Evolutionary conservation across 2,888 invertebrate species (phyloP), one percentile per base, ranked within the genome.

Genomic region (Philonicus albiceps): DNA sequence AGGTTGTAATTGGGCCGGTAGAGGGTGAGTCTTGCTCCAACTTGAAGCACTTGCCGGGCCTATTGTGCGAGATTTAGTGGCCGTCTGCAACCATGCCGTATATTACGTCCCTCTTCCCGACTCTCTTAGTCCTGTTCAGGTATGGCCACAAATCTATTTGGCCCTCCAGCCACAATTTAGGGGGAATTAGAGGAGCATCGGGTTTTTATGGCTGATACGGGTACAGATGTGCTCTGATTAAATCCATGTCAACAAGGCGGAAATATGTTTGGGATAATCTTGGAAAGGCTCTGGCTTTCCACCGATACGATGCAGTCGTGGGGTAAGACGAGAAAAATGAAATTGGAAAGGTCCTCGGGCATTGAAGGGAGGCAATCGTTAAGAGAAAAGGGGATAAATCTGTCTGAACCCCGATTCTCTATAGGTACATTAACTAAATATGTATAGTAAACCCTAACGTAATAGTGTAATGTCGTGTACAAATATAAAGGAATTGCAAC

Each of bases 1-100:
- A 78, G 80, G 31, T 22, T 30, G 76, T 83, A 83, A 81, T 87
- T 85, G 81, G 30, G 31, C 37, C 22, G 74, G 76, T 73, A 40
- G 40, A 85, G 64, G 78, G 78, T 78, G 43, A 13, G 19, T 1
- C 6, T 3, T 5, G n/a, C 8, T 34, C 37, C 34, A 6, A 19
- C 13, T 34, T 34, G 19, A 37, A 37, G 37, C 37, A 8, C 8
- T 37, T 75, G 30, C 37, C 37, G 22, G 8, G 75, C 75, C 75
- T 37, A 75, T 75, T 37, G 37, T 75, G 30, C 34, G 30, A 30
- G 75, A 75, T 75, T 75, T 75, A 75, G 34, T 75, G 37, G 37
- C 64, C 27, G 64, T 64, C 64, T 64, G 64, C 27, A 64, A 27
- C 19, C 64, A 27, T 64, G 27, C 64, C 49, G 16, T 49, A 49